phyloP scores from a whole-genome alignment of 2,113 vertebrate genomes.

The Anolis carolinensis region DNA sequence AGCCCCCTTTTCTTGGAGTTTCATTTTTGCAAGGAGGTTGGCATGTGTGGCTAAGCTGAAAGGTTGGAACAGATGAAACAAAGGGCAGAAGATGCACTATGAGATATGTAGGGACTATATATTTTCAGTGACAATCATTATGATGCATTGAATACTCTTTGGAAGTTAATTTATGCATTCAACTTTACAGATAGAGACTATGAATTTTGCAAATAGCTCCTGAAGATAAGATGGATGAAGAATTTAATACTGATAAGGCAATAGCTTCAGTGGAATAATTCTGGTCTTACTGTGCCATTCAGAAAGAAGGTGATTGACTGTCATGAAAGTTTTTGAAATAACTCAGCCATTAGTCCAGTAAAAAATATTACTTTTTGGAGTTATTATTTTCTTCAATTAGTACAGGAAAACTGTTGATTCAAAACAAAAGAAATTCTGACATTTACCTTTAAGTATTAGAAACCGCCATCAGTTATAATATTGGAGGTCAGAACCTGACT shows the following conservation, averaged over 20 bases:
- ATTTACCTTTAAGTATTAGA: slow-evolving; percentile 12
- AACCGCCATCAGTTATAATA: background rate
- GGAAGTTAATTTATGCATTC: background rate
- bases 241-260: background rate
- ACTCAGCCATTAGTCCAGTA: background rate
- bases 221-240: background rate
- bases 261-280: background rate
- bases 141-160: background rate
- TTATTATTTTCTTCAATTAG: background rate
- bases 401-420: background rate
- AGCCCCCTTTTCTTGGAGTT: background rate
- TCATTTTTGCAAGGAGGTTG: background rate
- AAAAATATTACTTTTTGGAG: background rate
- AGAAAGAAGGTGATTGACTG: background rate
- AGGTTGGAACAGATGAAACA: background rate
- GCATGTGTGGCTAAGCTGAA: background rate
- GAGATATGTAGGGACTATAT: background rate
- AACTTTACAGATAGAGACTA: no score
- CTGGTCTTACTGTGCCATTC: background rate
- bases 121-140: background rate
- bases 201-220: background rate
- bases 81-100: background rate
- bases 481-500: background rate
- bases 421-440: background rate
- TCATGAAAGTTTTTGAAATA: background rate